These are phyloP conservation scores for Lacanobia oleracea DNA, from an alignment of 2,888 invertebrate species.

Conservation along the genomic window DNA sequence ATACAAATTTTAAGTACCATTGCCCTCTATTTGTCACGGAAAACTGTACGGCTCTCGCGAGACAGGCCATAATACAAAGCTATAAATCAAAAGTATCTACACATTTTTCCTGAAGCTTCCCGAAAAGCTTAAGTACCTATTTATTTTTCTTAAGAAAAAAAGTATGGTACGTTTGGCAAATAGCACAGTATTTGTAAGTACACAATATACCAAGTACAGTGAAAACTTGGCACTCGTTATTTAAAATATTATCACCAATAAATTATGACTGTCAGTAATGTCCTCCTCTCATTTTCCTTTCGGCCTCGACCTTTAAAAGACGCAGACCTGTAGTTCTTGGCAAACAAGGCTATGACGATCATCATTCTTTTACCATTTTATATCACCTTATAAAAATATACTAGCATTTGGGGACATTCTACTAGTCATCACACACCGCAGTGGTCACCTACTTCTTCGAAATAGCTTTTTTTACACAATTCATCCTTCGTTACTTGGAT, in stretches of 20 bases:
- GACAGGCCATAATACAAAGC: not conserved
- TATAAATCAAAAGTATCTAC: not conserved
- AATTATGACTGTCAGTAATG: not conserved
- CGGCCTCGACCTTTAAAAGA: not conserved
- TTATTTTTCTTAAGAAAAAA: not conserved
- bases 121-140: not conserved
- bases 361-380: too few species aligned
- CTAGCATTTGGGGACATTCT: too few species aligned
- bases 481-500: too few species aligned
- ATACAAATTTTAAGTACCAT: too few species aligned
- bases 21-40: too few species aligned
- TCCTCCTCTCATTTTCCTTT: not conserved
- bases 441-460: too few species aligned
- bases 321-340: not conserved
- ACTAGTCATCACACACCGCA: too few species aligned
- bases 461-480: too few species aligned
- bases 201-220: constrained; percentile 13
- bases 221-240: constrained; percentile 18
- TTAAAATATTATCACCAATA: not conserved
- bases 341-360: not conserved
- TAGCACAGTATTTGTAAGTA: not conserved
- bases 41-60: too few species aligned
- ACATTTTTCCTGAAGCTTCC: not conserved
- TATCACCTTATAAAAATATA: too few species aligned
- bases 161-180: constrained; percentile 12